phyloP scores from a whole-genome alignment of 2,797 vertebrate species.

The Sandelia bainsii region DNA sequence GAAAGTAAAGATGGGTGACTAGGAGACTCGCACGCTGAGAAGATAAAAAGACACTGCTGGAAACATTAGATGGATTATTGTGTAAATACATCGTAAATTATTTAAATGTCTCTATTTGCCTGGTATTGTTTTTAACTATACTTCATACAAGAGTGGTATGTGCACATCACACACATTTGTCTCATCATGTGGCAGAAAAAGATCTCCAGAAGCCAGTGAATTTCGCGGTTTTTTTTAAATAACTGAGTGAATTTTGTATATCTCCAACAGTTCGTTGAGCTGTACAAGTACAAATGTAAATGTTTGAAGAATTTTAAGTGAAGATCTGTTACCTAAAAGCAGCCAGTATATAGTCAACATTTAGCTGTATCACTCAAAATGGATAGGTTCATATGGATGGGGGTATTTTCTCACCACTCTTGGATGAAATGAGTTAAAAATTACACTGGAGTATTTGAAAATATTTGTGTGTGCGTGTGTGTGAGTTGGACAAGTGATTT shows the following conservation, averaged over 20 bases:
- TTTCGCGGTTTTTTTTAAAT: not conserved
- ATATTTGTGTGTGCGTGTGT: constrained; percentile 56
- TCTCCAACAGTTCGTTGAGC: not conserved
- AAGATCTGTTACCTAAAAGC: not conserved
- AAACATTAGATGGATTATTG: constrained; percentile 82
- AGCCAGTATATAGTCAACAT: not conserved
- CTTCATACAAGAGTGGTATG: constrained; percentile 74
- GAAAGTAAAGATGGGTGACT: constrained; percentile 99
- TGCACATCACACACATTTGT: constrained; percentile 5
- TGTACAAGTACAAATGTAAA: not conserved
- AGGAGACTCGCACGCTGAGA: constrained; percentile 67
- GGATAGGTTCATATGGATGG: not conserved
- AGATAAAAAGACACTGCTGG: constrained; percentile 74
- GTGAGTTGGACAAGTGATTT: constrained; percentile 55
- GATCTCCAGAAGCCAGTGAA: not conserved
- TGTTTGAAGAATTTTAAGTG: not conserved
- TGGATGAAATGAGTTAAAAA: constrained; percentile 74
- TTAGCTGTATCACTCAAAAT: not conserved
- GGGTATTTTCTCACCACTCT: constrained; percentile 50
- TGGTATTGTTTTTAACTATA: constrained; percentile 81
- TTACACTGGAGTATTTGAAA: constrained; percentile 70
- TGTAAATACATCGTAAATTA: constrained; percentile 95
- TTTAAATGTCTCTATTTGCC: constrained; percentile 89
- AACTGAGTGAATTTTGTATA: not conserved
- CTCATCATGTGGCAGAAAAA: not conserved